phyloP scores from a whole-genome alignment of 2,888 invertebrate genomes.

The Xylota sylvarum region DNA sequence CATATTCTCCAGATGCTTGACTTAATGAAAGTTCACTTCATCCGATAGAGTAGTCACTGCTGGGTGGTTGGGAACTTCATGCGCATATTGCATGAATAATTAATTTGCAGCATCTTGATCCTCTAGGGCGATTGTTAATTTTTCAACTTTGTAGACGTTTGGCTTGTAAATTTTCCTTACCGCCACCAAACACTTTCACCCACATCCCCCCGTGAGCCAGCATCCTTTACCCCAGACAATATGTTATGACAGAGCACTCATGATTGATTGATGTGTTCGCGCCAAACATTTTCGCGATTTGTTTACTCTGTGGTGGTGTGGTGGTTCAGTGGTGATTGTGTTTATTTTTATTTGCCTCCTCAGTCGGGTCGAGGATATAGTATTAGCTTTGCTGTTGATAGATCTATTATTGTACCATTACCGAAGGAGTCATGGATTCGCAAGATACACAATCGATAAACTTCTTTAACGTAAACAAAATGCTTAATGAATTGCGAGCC shows the following conservation, averaged over 20 bases:
- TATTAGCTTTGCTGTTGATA: not conserved
- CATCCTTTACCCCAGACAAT: not conserved
- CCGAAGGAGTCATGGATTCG: not conserved
- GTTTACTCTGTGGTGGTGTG: not conserved
- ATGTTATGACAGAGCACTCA: conserved; percentile 19
- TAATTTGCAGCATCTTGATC: not conserved
- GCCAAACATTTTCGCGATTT: not conserved
- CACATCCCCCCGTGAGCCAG: not conserved
- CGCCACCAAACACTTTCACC: not conserved
- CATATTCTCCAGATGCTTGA: not conserved
- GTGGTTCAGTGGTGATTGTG: not conserved
- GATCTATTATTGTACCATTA: conserved; percentile 14
- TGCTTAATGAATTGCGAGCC: not conserved
- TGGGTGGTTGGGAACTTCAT: not conserved
- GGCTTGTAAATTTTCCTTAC: not conserved
- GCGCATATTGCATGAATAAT: not conserved
- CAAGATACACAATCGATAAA: conserved; percentile 1
- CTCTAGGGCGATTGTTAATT: not conserved
- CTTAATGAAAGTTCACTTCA: not conserved
- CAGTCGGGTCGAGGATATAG: not conserved
- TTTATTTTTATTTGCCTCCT: conserved; percentile 8
- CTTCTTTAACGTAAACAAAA: not conserved
- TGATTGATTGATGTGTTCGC: conserved; percentile 23
- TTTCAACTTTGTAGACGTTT: not conserved
- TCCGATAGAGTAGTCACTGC: too few species aligned